Evolutionary conservation across 2,888 invertebrate genomes (phyloP), one percentile per base, ranked within the genome.

Genomic region (Matsumyia berberina): DNA sequence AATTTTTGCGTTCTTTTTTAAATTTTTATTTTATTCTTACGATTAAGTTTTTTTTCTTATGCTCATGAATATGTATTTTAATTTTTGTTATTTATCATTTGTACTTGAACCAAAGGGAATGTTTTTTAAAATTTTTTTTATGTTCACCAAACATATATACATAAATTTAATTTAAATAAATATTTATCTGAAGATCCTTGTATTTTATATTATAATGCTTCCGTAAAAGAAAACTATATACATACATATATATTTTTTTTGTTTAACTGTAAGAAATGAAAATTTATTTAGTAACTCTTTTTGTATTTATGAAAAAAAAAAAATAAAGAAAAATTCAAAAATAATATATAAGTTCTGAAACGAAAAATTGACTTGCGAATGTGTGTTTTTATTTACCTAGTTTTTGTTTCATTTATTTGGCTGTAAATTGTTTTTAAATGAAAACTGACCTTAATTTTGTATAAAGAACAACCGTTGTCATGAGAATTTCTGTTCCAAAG

Each of bases 351-450:
- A 66, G 55, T 76, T 74, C 58, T 57, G n/a, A 85, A 57, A 39
- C 39, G 53, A 35, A 55, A 72, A 67, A 70, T 72, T 86, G 73
- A 79, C 73, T 78, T 83, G 83, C 46, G 78, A 83, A 83, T 83
- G 83, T 79, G 73, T 79, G 83, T 79, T 72, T 79, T 85, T 80
- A 85, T 80, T 86, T 86, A 79, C 42, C 17, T 76, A 58, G 67
- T 70, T 80, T 64, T 80, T 37, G 35, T 74, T 31, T 60, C n/a
- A 39, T 69, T 69, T 69, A 44, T 74, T 87, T 79, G 72, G 69
- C 72, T 79, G 67, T 74, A n/a, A n/a, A 69, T 69, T 80, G 55
- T 72, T 77, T 72, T 77, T 33, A 46, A 44, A 77, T 66, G 37
- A 67, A 51, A 81, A 8, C 51, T 24, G 19, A 37, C 49, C 24